Conservation (phyloP, 2,797 vertebrate species). For the Phoeniculus purpureus region DNA sequence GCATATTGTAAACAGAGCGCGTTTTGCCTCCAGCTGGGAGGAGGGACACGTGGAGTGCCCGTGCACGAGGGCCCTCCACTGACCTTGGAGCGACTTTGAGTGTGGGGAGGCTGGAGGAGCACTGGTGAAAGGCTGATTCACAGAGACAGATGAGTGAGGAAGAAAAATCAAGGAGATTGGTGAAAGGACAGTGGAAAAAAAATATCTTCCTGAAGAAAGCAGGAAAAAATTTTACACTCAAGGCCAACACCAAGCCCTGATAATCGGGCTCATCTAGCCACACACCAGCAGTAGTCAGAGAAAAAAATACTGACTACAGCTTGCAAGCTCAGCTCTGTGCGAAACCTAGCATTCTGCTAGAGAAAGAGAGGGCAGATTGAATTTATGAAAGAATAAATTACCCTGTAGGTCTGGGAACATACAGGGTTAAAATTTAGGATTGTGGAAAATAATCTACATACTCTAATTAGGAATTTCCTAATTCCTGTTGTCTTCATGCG, state of each 20-base stretch:
- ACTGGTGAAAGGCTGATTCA: conserved; percentile 26
- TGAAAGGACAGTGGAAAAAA: not conserved
- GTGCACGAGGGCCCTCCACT: not conserved
- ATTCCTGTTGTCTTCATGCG: conserved; percentile 55
- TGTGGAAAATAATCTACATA: conserved; percentile 10
- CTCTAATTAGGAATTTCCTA: conserved; percentile 50
- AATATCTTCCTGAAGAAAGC: not conserved
- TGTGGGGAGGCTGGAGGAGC: not conserved
- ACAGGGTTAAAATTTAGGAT: conserved; percentile 26
- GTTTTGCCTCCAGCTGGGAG: not conserved
- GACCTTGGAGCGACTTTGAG: conserved; percentile 46
- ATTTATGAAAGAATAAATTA: not conserved
- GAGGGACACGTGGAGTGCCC: not conserved
- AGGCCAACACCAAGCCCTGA: not conserved
- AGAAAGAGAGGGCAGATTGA: not conserved
- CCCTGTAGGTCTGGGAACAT: not conserved
- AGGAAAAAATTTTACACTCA: not conserved
- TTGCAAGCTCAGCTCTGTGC: not conserved
- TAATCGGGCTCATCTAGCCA: not conserved
- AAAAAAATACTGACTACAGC: not conserved
- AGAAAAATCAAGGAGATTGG: conserved; percentile 42
- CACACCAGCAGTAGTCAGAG: not conserved
- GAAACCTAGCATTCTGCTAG: not conserved
- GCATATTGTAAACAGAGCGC: conserved; percentile 2
- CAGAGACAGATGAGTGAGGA: conserved; percentile 12